Evolutionary conservation across 1,140 invertebrate genomes (phyloP).

Genomic region (Aphaenogaster ashmeadi): DNA sequence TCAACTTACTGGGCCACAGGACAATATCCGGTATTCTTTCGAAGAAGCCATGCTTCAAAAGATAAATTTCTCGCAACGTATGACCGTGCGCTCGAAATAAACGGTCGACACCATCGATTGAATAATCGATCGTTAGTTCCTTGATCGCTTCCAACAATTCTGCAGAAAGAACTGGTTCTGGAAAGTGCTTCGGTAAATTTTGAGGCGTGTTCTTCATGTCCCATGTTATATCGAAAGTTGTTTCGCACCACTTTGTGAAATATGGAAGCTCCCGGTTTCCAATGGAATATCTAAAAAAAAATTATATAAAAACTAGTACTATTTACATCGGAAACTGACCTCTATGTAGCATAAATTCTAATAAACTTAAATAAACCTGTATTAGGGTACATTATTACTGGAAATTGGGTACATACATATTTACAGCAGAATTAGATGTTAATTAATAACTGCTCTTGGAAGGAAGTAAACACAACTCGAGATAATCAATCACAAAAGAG

Average conservation of each 20-base stretch:
- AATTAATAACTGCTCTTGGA: neutral
- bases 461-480: neutral
- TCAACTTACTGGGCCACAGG: constrained; percentile 93
- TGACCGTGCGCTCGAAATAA: constrained; percentile 98
- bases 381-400: too few species aligned
- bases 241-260: constrained; percentile 93
- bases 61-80: constrained; percentile 96
- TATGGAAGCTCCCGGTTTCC: constrained; percentile 92
- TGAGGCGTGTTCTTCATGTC: constrained; percentile 84
- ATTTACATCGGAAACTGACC: neutral
- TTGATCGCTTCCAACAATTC: constrained; percentile 90
- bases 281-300: constrained; percentile 92
- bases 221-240: constrained; percentile 91
- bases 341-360: too few species aligned
- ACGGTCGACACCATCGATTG: constrained; percentile 93
- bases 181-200: constrained; percentile 87
- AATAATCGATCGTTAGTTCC: constrained; percentile 90
- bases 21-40: constrained; percentile 97
- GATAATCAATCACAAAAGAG: neutral
- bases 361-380: too few species aligned
- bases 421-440: too few species aligned
- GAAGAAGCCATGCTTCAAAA: constrained; percentile 91
- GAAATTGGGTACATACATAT: too few species aligned
- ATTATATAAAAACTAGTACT: constrained; percentile 54
- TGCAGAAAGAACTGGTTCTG: constrained; percentile 87